Percentiles rank a stretch among this genome's conserved stretches.
phyloP scores from a whole-genome alignment of 2,797 vertebrate genomes.

The Taenioides sp. region DNA sequence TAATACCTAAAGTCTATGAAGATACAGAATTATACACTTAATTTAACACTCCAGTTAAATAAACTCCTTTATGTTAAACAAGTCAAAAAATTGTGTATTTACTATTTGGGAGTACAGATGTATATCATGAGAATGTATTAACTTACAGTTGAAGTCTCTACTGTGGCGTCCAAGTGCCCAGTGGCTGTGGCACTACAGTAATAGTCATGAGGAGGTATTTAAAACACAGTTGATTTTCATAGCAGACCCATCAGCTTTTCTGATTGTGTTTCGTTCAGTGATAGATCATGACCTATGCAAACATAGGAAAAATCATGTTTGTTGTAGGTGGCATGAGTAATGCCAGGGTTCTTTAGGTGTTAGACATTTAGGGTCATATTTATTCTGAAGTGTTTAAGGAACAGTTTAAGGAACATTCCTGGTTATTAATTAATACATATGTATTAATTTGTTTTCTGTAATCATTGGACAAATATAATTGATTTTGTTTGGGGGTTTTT shows the following conservation, averaged over 20 bases:
- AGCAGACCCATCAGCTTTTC: slow-evolving; percentile 47
- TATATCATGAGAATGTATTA: neutral
- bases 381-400: no score
- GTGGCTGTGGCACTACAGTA: neutral
- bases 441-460: no score
- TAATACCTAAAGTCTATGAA: neutral
- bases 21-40: neutral
- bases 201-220: slow-evolving; percentile 12
- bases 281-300: slow-evolving; percentile 59
- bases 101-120: neutral
- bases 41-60: neutral
- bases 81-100: neutral
- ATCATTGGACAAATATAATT: no score
- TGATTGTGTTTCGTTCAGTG: slow-evolving; percentile 13
- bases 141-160: slow-evolving; percentile 52
- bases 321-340: slow-evolving; percentile 21
- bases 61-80: neutral
- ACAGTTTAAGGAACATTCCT: no score
- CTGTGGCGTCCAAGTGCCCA: slow-evolving; percentile 4
- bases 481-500: no score
- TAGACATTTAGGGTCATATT: neutral
- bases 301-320: slow-evolving; percentile 41
- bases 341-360: neutral
- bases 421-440: no score
- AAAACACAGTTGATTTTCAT: slow-evolving; percentile 57